phyloP scores from a whole-genome alignment of 2,797 vertebrate species.

The Varecia variegata region DNA sequence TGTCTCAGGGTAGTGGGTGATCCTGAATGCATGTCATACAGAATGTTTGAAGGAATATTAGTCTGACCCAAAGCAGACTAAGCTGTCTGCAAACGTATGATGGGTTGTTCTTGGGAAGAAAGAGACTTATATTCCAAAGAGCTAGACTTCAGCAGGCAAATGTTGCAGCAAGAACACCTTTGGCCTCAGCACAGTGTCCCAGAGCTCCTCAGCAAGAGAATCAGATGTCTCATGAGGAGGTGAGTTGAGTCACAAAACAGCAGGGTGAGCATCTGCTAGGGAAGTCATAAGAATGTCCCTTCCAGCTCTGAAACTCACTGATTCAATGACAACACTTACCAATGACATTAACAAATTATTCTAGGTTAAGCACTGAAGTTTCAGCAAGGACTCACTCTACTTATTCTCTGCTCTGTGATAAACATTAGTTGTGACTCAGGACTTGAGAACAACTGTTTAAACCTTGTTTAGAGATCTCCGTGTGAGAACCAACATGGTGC shows the following conservation, averaged over 20 bases:
- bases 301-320: background rate
- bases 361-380: background rate
- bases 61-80: background rate
- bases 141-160: background rate
- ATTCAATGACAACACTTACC: background rate
- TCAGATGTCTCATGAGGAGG: background rate
- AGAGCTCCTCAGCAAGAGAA: background rate
- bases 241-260: background rate
- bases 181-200: background rate
- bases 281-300: background rate
- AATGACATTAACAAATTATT: conserved; percentile 40
- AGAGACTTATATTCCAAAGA: background rate
- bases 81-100: background rate
- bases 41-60: background rate
- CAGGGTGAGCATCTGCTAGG: background rate
- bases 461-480: background rate
- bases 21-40: too few relatives aligned
- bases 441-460: background rate
- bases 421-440: background rate
- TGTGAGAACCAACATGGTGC: background rate
- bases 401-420: background rate
- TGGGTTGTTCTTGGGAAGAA: background rate
- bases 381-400: background rate
- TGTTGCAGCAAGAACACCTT: background rate
- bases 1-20: background rate